Conservation (phyloP, 1,140 invertebrate genomes). For the Cyclargus thomasi region DNA sequence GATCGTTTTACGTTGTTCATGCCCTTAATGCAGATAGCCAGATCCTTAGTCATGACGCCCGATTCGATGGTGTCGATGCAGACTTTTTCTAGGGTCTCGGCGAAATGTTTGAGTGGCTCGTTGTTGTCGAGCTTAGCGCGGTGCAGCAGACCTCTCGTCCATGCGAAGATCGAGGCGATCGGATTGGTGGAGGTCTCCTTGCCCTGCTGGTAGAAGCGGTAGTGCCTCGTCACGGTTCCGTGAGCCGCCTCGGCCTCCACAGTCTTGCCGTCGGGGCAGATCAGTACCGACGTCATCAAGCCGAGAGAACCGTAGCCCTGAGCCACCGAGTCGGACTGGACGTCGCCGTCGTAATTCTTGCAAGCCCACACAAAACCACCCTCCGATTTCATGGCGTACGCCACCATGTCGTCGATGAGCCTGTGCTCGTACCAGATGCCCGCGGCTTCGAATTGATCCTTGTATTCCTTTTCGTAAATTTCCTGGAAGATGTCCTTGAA, state of each 20-base stretch:
- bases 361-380: constrained; percentile 99
- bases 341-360: constrained; percentile 99
- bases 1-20: constrained; percentile 86
- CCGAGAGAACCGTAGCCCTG: constrained; percentile 95
- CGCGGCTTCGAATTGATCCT: constrained; percentile 87
- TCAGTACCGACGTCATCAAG: constrained; percentile 95
- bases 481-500: constrained; percentile 99
- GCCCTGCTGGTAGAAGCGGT: constrained; percentile 93
- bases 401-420: constrained; percentile 99
- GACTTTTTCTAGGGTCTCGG: constrained; percentile 89
- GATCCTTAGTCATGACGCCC: constrained; percentile 98
- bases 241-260: constrained; percentile 98
- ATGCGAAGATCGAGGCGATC: constrained; percentile 99
- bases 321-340: constrained; percentile 97
- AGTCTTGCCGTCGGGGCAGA: constrained; percentile 97
- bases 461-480: constrained; percentile 95
- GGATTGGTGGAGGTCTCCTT: constrained; percentile 99
- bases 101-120: constrained; percentile 83
- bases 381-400: constrained; percentile 97
- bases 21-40: constrained; percentile 98
- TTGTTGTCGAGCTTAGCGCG: constrained; percentile 96
- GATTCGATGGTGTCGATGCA: constrained; percentile 96
- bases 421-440: constrained; percentile 98
- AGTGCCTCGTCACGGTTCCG: constrained; percentile 97
- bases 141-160: constrained; percentile 94